Evolutionary conservation across 2,113 vertebrate genomes (phyloP), one percentile per base, ranked within the genome.

Genomic region (Dicerorhinus sumatrensis): DNA sequence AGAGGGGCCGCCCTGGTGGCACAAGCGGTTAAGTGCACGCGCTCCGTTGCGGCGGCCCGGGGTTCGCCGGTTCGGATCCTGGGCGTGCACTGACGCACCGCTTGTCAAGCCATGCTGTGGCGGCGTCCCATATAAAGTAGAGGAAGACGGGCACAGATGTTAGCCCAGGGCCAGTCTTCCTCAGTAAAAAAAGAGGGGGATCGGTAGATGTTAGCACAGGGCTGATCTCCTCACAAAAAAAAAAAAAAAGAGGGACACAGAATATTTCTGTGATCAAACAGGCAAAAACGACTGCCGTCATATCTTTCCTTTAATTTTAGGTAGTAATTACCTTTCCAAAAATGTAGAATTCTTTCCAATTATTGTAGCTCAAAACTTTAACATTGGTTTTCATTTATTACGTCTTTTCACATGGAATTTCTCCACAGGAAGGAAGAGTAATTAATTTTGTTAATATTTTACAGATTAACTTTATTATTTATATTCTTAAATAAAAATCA

Each of bases 361-460:
- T 93, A 91, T 54, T 95, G 11, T 36, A 92, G 69, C 39, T 91
- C 27, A 58, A 77, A 89, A 67, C 17, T n/a, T 89, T 90, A 87
- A 92, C 27, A 36, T 4, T 39, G 17, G 18, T 67, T 72, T 62
- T 46, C 18, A 93, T 83, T 42, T 84, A 93, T 93, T 63, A 65
- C 23, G 21, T 25, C 3, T 79, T 77, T 93, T 89, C 58, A 86
- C 8, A 89, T 39, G 87, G 51, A 92, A 67, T 86, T 83, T 97
- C 60, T 77, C 39, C 65, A 73, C 14, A 83, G 36, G 39, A 96
- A 76, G 51, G 25, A 79, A 81, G 46, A 91, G 8, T 65, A 93
- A 89, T 96, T 93, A 94, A 82, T 86, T 93, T 92, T 54, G 69
- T 60, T 72, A 94, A 82, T 70, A 93, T 92, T 96, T 95, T 81